Evolutionary conservation across 2,888 invertebrate genomes (phyloP), one percentile per base, ranked within the genome.

Genomic region (Eilema depressum): DNA sequence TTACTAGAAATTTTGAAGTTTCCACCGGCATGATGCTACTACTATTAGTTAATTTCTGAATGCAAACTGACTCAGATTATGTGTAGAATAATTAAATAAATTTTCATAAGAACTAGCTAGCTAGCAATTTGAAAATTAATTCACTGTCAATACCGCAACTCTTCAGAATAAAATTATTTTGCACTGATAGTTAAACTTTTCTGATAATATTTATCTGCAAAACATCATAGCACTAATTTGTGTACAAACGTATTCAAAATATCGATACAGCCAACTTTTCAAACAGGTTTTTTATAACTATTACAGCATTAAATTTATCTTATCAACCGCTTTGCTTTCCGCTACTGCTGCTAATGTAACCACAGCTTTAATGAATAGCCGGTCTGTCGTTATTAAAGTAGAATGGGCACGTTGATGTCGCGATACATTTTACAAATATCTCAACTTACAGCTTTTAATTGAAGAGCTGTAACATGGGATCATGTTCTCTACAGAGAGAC

Each of bases 391-490:
- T 80, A 73, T 75, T 66, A 73, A 41, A 70, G 66, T 70, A 71
- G 71, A 76, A 71, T 66, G 61, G 61, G 68, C 25, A 59, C 57
- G 10, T 14, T 59, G 14, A 59, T 59, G 26, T 59, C 23, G 25
- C 75, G 69, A 74, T 76, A 74, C 69, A 78, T 80, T 79, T 78
- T 76, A 76, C 74, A 74, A 75, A 69, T 73, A 70, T 68, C 63
- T 69, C 67, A 11, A 56, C 28, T 56, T 30, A 30, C 53, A 63
- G 66, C 66, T 66, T 14, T 23, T 25, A 14, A 41, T 69, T 64
- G 20, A n/a, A 33, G 23, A 41, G 20, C 2, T 47, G 26, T 47
- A 64, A 28, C 41, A 53, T 53, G 20, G 33, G 33, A 37, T 37
- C 33, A 37, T 37, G 33, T 12, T 37, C 12, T 37, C 33, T 37